phyloP scores from a whole-genome alignment of 2,888 invertebrate species.

The Troglohyphantes excavatus region DNA sequence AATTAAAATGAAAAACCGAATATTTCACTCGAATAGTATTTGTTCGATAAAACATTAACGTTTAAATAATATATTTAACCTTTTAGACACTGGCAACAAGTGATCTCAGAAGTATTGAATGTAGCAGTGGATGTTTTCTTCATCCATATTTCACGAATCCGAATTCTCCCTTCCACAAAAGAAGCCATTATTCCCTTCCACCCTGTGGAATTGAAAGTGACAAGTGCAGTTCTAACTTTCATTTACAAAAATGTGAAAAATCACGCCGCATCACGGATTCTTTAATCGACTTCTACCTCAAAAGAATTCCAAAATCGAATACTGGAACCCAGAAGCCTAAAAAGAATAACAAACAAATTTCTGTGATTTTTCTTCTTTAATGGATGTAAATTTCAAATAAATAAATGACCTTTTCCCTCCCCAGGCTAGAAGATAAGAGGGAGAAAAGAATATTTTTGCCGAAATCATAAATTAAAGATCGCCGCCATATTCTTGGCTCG shows the following conservation, averaged over 20 bases:
- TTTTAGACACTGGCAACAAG: too few relatives aligned
- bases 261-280: background rate
- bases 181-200: background rate
- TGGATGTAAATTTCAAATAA: conserved; percentile 3
- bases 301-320: background rate
- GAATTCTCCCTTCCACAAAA: background rate
- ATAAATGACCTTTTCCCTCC: background rate
- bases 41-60: too few relatives aligned
- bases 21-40: too few relatives aligned
- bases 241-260: background rate
- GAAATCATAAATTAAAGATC: background rate
- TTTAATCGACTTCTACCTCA: background rate
- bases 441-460: too few relatives aligned
- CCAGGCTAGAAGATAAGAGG: background rate
- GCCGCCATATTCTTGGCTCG: background rate
- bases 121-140: too few relatives aligned
- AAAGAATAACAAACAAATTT: background rate
- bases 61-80: too few relatives aligned
- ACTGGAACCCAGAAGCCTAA: background rate
- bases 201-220: background rate
- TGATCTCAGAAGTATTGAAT: background rate
- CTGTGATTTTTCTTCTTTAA: background rate
- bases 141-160: background rate
- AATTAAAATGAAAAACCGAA: too few relatives aligned
- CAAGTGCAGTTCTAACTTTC: background rate